Conservation (phyloP, 2,888 invertebrate genomes). For the Sphecodes monilicornis region DNA sequence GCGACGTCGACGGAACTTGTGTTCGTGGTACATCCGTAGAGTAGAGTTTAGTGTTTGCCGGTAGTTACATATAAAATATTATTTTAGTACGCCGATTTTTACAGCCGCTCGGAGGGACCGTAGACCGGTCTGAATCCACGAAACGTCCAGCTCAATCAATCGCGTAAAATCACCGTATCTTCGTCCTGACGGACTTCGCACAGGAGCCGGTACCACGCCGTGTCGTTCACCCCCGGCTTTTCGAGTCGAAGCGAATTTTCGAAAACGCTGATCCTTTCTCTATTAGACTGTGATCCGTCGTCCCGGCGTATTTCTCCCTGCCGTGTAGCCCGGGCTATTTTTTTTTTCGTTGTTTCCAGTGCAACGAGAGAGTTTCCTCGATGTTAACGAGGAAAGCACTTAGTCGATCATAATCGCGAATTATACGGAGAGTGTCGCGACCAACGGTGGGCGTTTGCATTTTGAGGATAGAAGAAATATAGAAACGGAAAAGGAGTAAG, state of each 20-base stretch:
- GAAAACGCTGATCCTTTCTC: conserved; percentile 17
- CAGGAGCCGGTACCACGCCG: conserved; percentile 48
- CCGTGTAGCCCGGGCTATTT: not conserved
- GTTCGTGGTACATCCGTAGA: conserved; percentile 42
- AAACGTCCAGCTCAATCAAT: conserved; percentile 43
- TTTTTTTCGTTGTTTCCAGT: not conserved
- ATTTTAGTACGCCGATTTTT: conserved; percentile 34
- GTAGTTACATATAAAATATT: conserved; percentile 45
- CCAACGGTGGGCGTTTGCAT: conserved; percentile 52
- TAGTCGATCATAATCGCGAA: conserved; percentile 51
- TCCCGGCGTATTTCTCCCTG: not conserved
- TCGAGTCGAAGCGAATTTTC: conserved; percentile 28
- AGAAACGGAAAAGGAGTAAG: conserved; percentile 19
- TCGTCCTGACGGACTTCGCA: conserved; percentile 27
- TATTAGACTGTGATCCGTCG: conserved; percentile 38
- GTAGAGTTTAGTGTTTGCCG: conserved; percentile 56
- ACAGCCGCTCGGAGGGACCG: conserved; percentile 11
- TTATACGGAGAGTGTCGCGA: conserved; percentile 50
- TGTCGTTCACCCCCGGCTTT: conserved; percentile 57
- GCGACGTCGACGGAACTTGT: conserved; percentile 78
- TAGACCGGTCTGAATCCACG: conserved; percentile 28
- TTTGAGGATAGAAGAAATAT: conserved; percentile 28
- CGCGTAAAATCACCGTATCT: conserved; percentile 28
- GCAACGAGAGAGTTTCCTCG: conserved; percentile 10
- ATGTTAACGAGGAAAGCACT: conserved; percentile 58